Conservation (phyloP, 92 coral and sea anemone species). For the Paragorgia papillata region DNA sequence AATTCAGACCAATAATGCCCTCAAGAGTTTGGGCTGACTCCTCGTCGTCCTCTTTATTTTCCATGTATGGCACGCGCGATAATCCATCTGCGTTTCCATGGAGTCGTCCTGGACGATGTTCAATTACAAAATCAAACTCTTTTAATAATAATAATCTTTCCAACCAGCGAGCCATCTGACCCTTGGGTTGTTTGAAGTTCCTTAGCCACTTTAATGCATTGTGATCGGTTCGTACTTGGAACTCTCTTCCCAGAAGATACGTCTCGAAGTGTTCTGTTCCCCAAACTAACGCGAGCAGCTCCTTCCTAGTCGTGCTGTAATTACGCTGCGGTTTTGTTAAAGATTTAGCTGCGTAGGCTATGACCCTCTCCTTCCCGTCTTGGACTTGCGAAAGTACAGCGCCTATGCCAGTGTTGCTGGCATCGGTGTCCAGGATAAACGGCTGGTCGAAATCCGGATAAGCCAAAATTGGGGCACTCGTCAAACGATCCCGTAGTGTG, state of each 20-base stretch:
- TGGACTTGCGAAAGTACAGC: slow-evolving; percentile 36
- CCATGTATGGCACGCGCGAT: not conserved
- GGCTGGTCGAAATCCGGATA: not conserved
- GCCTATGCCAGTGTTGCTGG: slow-evolving; percentile 33
- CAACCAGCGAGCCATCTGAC: slow-evolving; percentile 2
- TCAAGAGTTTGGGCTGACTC: not conserved
- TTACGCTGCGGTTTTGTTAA: not conserved
- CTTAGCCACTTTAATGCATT: slow-evolving; percentile 40
- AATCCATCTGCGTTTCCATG: slow-evolving; percentile 12
- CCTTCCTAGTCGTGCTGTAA: slow-evolving; percentile 6
- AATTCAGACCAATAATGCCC: not conserved
- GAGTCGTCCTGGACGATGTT: slow-evolving; percentile 18
- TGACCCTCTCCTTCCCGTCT: slow-evolving; percentile 27
- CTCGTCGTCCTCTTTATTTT: not conserved
- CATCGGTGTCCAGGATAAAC: not conserved
- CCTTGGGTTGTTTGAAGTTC: slow-evolving; percentile 39
- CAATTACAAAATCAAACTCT: slow-evolving; percentile 1
- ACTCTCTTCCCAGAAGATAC: slow-evolving; percentile 24
- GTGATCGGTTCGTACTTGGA: slow-evolving; percentile 41
- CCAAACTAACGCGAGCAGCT: slow-evolving; percentile 1
- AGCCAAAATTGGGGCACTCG: not conserved
- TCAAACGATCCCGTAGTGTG: slow-evolving; percentile 14
- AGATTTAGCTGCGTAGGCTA: not conserved
- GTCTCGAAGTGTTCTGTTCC: slow-evolving; percentile 16
- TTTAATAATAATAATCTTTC: slow-evolving; percentile 11